Base-by-base conservation (phyloP, 2,113 vertebrate species). In the Dipodomys ordii region DNA sequence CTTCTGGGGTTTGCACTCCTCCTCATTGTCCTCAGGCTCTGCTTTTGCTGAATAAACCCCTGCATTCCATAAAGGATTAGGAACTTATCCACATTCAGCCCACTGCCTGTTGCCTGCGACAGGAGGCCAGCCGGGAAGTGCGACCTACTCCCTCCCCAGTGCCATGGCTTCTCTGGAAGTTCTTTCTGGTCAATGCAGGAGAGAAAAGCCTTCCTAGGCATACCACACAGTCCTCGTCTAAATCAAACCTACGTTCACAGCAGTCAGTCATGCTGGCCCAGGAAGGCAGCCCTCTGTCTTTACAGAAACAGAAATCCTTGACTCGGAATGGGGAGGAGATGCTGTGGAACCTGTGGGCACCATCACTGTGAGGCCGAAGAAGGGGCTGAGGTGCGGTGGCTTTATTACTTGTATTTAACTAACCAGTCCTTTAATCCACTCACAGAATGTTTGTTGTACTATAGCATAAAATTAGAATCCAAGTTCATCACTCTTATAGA, bases 61-160 rank as follows among this genome's bases (percentile, higher is more conserved):
- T 20, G 12, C 12, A 3, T 69, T 2, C 9, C 16, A 0, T 13
- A 30, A 27, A 74, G 8, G 2, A 0, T 8, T 44, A 94, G 12
- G 13, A 6, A 25, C 7, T 1, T 7, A 13, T 2, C 2, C 12
- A n/a, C 16, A 60, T 9, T 35, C 69, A 74, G 2, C 16, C 0
- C 6, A 25, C 30, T 23, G 6, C 27, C 1, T 1, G 18, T 4
- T 35, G 20, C 8, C 27, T 22, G 3, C 46, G 19, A n/a, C 20
- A 1, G 4, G 25, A 49, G 19, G 3, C 23, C 57, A 12, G 0
- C 19, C n/a, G 46, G 2, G 16, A 28, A 67, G 10, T 22, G 73
- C 1, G 2, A 5, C 27, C 7, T 57, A 13, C 53, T 57, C 9
- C 9, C 7, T 10, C 22, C 19, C 53, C 6, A 12, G 7, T 20